Evolutionary conservation across 2,888 invertebrate genomes (phyloP), one percentile per base, ranked within the genome.

Genomic region (Clusia tigrina): DNA sequence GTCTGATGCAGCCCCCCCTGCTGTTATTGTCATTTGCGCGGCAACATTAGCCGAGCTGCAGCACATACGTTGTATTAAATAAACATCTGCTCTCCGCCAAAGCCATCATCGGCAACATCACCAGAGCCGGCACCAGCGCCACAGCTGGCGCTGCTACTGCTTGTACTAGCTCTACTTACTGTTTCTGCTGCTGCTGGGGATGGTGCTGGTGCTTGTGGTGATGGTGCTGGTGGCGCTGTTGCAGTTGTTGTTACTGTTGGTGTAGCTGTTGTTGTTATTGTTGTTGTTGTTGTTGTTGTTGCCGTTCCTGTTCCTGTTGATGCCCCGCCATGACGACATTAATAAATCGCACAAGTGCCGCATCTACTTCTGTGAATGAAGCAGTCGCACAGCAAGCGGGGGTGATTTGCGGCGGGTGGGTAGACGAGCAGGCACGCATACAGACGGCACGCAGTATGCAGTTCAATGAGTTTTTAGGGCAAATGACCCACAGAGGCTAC

Each of bases 251-350:
- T 42, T 42, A 10, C n/a, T 42, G 42, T 15, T 42, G 42, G n/a
- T n/a, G 42, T 9, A 6, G 32, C 6, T 12, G 32, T 9, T 42
- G 6, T 15, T 42, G 42, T n/a, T n/a, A n/a, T n/a, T n/a, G n/a
- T n/a, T n/a, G 42, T n/a, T 42, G 12, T 32, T 42, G 42, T n/a
- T 42, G 42, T n/a, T n/a, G n/a, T 3, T 42, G 42, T 42, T n/a
- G 42, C 42, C n/a, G n/a, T 6, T 42, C 15, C 42, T n/a, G 42
- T 5, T 20, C 55, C 42, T 55, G 55, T 55, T 42, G 42, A 37
- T 71, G 68, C 73, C 74, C 42, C 42, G 42, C n/a, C 42, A 15
- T 42, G 74, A 74, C 76, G 74, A 74, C 76, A 73, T 74, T 76
- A 74, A 74, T 76, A 74, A 74, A 74, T 74, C 76, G 76, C 70